Percentiles rank a stretch among this genome's conserved stretches.
Conservation (phyloP, 2,797 vertebrate species). For the Gallinago stenura region DNA sequence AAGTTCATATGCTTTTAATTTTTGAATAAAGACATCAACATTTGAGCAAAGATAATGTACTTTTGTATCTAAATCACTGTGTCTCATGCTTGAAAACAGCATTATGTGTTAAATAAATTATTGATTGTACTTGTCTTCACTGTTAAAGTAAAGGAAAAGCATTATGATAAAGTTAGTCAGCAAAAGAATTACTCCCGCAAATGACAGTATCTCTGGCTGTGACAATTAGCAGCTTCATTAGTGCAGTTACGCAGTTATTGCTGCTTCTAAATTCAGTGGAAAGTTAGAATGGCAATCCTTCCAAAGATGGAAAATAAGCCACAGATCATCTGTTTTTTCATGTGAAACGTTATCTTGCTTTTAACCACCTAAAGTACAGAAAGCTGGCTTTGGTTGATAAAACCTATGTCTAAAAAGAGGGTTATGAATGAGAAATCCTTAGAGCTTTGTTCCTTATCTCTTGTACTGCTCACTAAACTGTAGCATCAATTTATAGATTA, state of each 20-base stretch:
- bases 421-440: conserved; percentile 26
- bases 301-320: background rate
- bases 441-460: conserved; percentile 11
- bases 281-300: conserved; percentile 12
- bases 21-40: background rate
- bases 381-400: conserved; percentile 37
- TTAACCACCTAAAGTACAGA: conserved; percentile 41
- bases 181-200: background rate
- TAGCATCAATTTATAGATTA: background rate
- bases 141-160: background rate
- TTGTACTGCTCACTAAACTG: background rate
- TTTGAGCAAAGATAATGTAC: background rate
- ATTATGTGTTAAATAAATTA: background rate
- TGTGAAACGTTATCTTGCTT: conserved; percentile 46
- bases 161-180: background rate
- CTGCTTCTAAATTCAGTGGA: background rate
- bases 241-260: background rate
- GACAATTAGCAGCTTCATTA: background rate
- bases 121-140: background rate
- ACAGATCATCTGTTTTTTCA: background rate
- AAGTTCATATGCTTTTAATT: background rate
- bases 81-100: background rate
- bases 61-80: background rate
- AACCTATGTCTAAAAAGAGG: conserved; percentile 38
- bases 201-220: background rate